phyloP scores from a whole-genome alignment of 1,140 invertebrate genomes.

The Pemphigus obesinymphae region DNA sequence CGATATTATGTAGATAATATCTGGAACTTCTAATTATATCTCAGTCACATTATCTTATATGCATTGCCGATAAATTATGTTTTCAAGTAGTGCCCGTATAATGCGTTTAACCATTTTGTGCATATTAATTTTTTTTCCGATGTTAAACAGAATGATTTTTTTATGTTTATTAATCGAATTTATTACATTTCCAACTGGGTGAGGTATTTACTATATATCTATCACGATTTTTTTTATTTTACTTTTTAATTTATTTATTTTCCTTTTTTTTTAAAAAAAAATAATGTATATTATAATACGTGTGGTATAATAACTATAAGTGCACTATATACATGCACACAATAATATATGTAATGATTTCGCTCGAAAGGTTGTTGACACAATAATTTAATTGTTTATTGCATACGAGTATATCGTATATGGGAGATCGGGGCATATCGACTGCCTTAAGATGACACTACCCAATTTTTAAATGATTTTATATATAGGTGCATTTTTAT shows the following conservation, averaged over 20 bases:
- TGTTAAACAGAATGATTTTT: background rate
- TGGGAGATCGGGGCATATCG: too few species aligned
- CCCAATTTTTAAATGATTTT: too few species aligned
- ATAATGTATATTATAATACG: too few species aligned
- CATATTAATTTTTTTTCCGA: background rate
- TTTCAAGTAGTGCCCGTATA: background rate
- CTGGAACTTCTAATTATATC: background rate
- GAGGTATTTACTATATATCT: background rate
- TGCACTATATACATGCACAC: background rate
- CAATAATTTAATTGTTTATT: slow-evolving; percentile 4
- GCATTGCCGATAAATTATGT: background rate
- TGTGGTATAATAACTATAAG: background rate
- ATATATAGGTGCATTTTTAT: background rate
- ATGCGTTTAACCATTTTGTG: background rate
- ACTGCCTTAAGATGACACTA: too few species aligned
- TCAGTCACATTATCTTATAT: background rate
- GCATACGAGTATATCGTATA: too few species aligned
- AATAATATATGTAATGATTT: background rate
- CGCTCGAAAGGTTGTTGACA: background rate
- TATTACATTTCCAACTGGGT: too few species aligned
- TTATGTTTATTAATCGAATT: too few species aligned
- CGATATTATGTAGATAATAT: background rate
- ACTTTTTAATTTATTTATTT: background rate
- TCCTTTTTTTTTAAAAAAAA: background rate
- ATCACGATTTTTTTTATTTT: background rate